phyloP scores from a whole-genome alignment of 2,888 invertebrate genomes.

The Lycaena phlaeas region DNA sequence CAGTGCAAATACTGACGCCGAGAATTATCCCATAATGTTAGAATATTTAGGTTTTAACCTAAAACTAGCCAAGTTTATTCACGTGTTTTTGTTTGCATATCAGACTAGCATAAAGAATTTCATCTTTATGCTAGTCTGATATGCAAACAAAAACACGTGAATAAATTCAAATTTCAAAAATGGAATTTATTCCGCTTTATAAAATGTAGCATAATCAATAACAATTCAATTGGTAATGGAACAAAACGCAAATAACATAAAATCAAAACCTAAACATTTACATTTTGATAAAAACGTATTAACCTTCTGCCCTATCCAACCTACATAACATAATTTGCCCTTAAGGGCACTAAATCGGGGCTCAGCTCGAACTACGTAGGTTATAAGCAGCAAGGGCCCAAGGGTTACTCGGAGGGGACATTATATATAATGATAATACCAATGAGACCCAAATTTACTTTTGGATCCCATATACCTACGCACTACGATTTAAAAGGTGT shows the following conservation, averaged over 20 bases:
- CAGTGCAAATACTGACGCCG: too few relatives aligned
- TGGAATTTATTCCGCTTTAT: too few relatives aligned
- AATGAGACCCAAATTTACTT: constrained; percentile 19
- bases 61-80: too few relatives aligned
- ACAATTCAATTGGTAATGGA: too few relatives aligned
- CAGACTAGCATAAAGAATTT: too few relatives aligned
- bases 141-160: too few relatives aligned
- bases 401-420: constrained; percentile 20
- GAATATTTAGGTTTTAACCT: too few relatives aligned
- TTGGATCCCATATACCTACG: neutral
- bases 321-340: constrained; percentile 11
- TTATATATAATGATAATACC: constrained; percentile 34
- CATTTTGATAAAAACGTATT: neutral
- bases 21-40: too few relatives aligned
- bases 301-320: neutral
- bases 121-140: too few relatives aligned
- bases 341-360: constrained; percentile 13
- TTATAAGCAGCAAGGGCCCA: constrained; percentile 13
- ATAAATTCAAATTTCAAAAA: too few relatives aligned
- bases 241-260: neutral
- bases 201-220: too few relatives aligned
- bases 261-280: neutral
- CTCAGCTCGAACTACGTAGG: constrained; percentile 6
- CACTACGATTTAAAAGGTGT: neutral
- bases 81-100: too few relatives aligned